Base-by-base conservation (phyloP, 1,140 invertebrate genomes). In the Eufriesea mexicana region DNA sequence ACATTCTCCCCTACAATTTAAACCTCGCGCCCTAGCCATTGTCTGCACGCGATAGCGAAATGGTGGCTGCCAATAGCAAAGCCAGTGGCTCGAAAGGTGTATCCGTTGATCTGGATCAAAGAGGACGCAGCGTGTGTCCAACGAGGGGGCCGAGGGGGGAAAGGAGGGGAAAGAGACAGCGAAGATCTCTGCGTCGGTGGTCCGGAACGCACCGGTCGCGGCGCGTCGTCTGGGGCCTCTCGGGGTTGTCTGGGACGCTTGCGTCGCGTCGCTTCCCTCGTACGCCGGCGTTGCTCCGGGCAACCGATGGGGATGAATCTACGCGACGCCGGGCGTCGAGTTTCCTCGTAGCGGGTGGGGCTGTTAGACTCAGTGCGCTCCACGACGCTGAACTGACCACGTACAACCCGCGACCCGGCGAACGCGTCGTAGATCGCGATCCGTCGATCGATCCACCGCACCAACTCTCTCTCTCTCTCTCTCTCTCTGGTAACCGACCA, bases 301-400 rank as follows among this genome's bases (percentile, higher is more conserved):
- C 91, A 92, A 92, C 91, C 89, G 92, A 90, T 90, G 91, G 91
- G 92, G 92, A 92, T 92, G 91, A 91, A 92, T 91, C 91, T 91
- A 90, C 89, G 89, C 91, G 90, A 91, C 91, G 91, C 91, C 91
- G 80, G 91, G 91, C 91, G 91, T 91, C 91, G 89, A 86, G 88
- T 89, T 87, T 90, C 89, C 89, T 86, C 81, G 84, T 90, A 87
- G 91, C 91, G 92, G 92, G 92, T 89, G 92, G 92, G 92, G 92
- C 92, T 92, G 90, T 92, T 89, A 86, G 64, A 79, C 73, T 91
- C 91, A 92, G 92, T 92, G 91, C 90, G 91, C 89, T 86, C 84
- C 84, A 77, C 88, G 91, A 91, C 91, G 91, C 89, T 83, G 86
- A 87, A 90, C 91, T 88, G 92, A 91, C 89, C 91, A 89, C 89